Base-by-base conservation (phyloP, 2,888 invertebrate genomes). In the Amblyjoppa proteus region DNA sequence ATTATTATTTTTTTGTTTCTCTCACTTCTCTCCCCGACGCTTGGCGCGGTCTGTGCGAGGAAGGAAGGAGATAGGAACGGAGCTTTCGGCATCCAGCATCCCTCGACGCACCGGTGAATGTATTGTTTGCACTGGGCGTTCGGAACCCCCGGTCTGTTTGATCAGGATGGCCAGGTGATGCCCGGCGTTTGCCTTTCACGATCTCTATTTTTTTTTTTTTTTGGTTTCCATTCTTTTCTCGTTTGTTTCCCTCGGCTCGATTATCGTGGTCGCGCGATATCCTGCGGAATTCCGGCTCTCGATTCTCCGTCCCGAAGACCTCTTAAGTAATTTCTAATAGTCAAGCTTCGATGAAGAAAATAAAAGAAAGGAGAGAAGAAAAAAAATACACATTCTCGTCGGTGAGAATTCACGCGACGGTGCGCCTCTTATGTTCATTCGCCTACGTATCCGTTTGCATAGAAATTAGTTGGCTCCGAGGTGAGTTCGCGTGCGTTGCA, bases 141-240 rank as follows among this genome's bases (percentile, higher is more conserved):
- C 90, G 89, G 90, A 45, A 87, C 89, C 31, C 31, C 61, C 69
- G 88, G 89, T 88, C 82, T 94, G 91, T 94, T 94, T 94, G 94
- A 93, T 92, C 92, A 93, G 93, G 93, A 93, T 90, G 58, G 89
- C 92, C 93, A 93, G 93, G 93, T 94, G 93, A 92, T 92, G 88
- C 88, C 77, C 78, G 70, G 86, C 74, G 79, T 70, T 87, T 70
- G 34, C 53, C 64, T 74, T 80, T 77, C 85, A 74, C 83, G 80
- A 84, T 85, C 86, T 85, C 86, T 25, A 9, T 25, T 58, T 58
- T 58, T 11, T 58, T 58, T 56, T 45, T 11, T 3, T 3, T 45
- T 45, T 45, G 13, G 3, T 13, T 41, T 41, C 0, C 41, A 9
- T 83, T 41, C 75, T 84, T 88, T 84, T 71, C 80, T 73, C 84